Evolutionary conservation across 2,113 vertebrate genomes (phyloP).

Genomic region (Tetraodon nigroviridis): DNA sequence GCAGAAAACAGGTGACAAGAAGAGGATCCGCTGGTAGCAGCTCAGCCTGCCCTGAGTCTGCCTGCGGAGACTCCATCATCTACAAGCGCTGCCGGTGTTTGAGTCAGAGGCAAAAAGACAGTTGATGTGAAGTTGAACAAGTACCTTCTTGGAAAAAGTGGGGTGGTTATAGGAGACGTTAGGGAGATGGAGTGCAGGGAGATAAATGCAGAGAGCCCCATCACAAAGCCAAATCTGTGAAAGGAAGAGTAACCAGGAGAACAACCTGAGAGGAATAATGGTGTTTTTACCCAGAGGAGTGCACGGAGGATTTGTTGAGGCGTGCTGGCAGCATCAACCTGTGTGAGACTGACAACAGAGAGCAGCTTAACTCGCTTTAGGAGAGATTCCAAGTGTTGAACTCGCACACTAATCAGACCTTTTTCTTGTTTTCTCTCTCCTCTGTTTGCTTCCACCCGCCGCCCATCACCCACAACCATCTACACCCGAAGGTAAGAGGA

Average conservation of each 20-base stretch:
- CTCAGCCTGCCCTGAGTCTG: too few relatives aligned
- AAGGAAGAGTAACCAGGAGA: neutral
- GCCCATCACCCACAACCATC: slow-evolving; percentile 26
- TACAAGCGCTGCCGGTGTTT: too few relatives aligned
- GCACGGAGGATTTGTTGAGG: slow-evolving; percentile 45
- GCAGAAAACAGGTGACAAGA: slow-evolving; percentile 21
- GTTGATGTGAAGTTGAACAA: too few relatives aligned
- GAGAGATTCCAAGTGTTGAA: slow-evolving; percentile 50
- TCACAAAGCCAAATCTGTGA: too few relatives aligned
- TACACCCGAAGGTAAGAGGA: slow-evolving; percentile 67
- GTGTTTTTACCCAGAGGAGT: slow-evolving; percentile 26
- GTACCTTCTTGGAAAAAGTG: too few relatives aligned
- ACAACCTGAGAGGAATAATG: slow-evolving; percentile 17
- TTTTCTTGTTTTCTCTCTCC: slow-evolving; percentile 47
- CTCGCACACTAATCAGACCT: slow-evolving; percentile 58
- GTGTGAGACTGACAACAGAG: slow-evolving; percentile 49
- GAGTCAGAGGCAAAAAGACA: too few relatives aligned
- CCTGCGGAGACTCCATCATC: too few relatives aligned
- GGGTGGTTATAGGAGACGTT: neutral
- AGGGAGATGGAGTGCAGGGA: slow-evolving; percentile 1
- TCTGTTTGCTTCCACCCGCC: slow-evolving; percentile 9
- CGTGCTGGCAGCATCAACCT: slow-evolving; percentile 39
- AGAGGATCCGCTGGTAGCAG: neutral
- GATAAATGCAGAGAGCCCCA: too few relatives aligned
- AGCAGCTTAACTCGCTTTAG: slow-evolving; percentile 42